phyloP scores from a whole-genome alignment of 2,797 vertebrate genomes.

The Lutjanus argentimaculatus region DNA sequence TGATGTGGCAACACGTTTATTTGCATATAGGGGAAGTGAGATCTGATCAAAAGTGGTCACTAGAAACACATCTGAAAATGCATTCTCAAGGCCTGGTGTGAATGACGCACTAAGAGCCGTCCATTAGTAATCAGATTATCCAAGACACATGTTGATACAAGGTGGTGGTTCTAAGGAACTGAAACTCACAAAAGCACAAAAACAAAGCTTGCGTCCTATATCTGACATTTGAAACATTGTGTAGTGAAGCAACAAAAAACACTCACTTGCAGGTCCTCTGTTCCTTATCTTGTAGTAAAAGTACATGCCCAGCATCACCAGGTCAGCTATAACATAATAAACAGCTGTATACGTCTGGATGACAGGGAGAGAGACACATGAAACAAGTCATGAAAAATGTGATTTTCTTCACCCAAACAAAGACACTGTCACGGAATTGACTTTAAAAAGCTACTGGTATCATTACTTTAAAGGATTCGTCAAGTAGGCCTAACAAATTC shows the following conservation, averaged over 20 bases:
- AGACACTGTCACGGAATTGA: background rate
- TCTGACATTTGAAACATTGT: background rate
- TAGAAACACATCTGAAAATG: too few species aligned
- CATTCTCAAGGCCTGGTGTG: too few species aligned
- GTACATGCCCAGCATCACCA: slow-evolving; percentile 92
- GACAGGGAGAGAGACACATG: slow-evolving; percentile 29
- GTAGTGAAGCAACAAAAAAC: background rate
- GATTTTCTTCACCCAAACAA: background rate
- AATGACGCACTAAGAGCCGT: too few species aligned
- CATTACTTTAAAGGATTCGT: background rate
- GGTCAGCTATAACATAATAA: slow-evolving; percentile 94
- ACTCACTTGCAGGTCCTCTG: slow-evolving; percentile 73
- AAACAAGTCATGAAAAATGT: background rate
- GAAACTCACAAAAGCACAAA: background rate
- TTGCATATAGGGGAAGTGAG: too few species aligned
- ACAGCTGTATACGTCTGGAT: slow-evolving; percentile 93
- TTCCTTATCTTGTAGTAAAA: slow-evolving; percentile 86
- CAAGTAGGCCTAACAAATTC: background rate
- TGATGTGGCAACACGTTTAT: too few species aligned
- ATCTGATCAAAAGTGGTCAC: too few species aligned
- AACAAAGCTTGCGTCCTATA: background rate
- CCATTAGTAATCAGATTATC: too few species aligned
- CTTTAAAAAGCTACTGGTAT: background rate
- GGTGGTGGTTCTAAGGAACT: too few species aligned
- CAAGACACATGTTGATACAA: too few species aligned